A percentile compares a stretch with the other conserved stretches of the same genome.
These are phyloP conservation scores for Menura novaehollandiae DNA, from an alignment of 2,113 vertebrate genomes.

Conservation along the genomic window DNA sequence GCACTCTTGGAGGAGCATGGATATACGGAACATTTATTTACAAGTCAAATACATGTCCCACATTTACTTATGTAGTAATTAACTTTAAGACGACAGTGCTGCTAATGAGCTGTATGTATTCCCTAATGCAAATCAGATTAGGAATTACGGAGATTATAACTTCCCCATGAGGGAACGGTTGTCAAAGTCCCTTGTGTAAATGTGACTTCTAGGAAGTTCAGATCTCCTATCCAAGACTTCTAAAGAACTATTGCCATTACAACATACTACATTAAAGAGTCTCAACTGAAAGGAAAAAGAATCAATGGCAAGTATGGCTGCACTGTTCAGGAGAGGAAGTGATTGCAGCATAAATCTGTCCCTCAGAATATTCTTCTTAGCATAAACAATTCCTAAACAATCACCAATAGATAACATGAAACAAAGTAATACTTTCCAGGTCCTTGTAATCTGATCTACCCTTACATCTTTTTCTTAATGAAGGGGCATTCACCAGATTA, in stretches of 20 bases:
- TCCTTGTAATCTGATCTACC: not conserved
- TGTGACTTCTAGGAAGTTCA: not conserved
- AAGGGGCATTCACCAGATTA: not conserved
- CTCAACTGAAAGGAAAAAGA: not conserved
- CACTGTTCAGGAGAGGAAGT: not conserved
- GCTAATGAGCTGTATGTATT: not conserved
- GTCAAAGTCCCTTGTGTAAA: not conserved
- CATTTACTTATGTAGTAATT: conserved; percentile 1
- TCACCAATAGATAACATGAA: not conserved
- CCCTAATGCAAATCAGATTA: conserved; percentile 5
- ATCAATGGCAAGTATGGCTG: not conserved
- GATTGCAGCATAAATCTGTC: not conserved
- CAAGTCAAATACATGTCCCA: not conserved
- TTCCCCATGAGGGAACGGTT: not conserved
- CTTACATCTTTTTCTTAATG: not conserved
- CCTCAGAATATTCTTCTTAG: not conserved
- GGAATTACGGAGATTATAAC: not conserved
- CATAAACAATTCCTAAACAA: not conserved
- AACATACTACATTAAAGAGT: not conserved
- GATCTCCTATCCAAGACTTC: not conserved
- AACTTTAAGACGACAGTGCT: not conserved
- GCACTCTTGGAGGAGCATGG: not conserved
- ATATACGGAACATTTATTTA: not conserved
- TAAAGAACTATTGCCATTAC: not conserved
- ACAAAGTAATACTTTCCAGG: not conserved